Percentiles rank a stretch among this genome's conserved stretches.
These are phyloP conservation scores for Alauda arvensis DNA, from an alignment of 2,797 vertebrate genomes.

Conservation along the genomic window DNA sequence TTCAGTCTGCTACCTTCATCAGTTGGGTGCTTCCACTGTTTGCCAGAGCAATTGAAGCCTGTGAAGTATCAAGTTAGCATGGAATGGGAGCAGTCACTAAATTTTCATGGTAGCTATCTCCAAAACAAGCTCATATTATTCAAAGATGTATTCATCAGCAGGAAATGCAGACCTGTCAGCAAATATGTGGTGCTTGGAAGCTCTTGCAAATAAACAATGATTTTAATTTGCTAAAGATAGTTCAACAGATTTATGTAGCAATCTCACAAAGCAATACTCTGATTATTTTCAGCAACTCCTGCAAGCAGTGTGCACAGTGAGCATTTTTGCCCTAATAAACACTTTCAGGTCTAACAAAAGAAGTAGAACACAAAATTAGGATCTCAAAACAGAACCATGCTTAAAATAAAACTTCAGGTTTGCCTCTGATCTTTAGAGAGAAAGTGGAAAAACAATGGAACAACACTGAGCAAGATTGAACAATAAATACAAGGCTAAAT, in stretches of 20 bases:
- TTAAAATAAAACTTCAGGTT: not conserved
- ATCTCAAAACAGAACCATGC: not conserved
- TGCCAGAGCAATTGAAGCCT: not conserved
- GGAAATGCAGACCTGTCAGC: constrained; percentile 12
- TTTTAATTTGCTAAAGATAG: constrained; percentile 33
- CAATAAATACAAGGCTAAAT: not conserved
- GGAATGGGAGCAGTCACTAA: not conserved
- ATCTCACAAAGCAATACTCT: not conserved
- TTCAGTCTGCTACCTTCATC: not conserved
- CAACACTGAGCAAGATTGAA: not conserved
- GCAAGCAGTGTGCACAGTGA: not conserved
- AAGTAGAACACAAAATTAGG: not conserved
- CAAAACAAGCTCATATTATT: not conserved
- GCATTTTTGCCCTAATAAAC: constrained; percentile 4
- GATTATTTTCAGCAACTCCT: not conserved
- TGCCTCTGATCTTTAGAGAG: not conserved
- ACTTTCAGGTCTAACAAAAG: not conserved
- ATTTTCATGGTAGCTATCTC: not conserved
- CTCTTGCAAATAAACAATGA: not conserved
- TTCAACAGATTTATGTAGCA: not conserved
- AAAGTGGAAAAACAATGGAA: not conserved
- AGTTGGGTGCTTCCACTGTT: not conserved
- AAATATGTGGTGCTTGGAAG: not conserved
- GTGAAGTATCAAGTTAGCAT: not conserved
- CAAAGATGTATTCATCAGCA: not conserved